Evolutionary conservation across 2,797 vertebrate species (phyloP), one percentile per base, ranked within the genome.

Genomic region (Otolemur crassicaudatus): DNA sequence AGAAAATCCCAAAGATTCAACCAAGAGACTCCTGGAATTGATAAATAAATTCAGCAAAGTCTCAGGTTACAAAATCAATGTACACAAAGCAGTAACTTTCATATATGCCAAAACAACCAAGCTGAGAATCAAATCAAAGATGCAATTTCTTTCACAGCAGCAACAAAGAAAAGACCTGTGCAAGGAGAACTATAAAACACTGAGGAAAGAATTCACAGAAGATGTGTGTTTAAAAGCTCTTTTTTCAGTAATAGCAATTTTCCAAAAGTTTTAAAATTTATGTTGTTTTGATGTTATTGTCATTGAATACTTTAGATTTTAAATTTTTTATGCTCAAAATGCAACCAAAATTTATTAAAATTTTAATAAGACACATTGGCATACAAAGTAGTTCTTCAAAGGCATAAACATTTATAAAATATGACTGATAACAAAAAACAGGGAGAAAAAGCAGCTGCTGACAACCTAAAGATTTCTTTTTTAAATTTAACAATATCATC

Each of bases 241-340:
- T 27, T 91, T 87, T 87, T 76, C 22, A 82, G 56, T 53, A 67
- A 94, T 8, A 83, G 2, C 29, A 53, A 91, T 76, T 91, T 91
- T 43, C 34, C 61, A 40, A 70, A 70, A 82, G 25, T 46, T 49
- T 65, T 40, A 49, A 87, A 88, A 46, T n/a, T 90, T 87, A 75
- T 70, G 5, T 83, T 49, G 27, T 77, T 83, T 90, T 79, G 31
- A 22, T 49, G 20, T 65, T 67, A 65, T 9, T 37, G 31, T 69
- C 27, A 89, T 43, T 61, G 43, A 63, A 69, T 37, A 69, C 40
- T 70, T 83, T 46, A 88, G 46, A 72, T 72, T 77, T 96, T 34
- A 63, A 63, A 94, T 58, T 37, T 2, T 80, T 34, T 43, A 65
- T 87, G 49, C 43, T 72, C 20, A 46, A 77, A 87, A 76, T 56